These are phyloP conservation scores for Hylaeus anthracinus DNA, from an alignment of 1,140 invertebrate genomes.

Conservation along the genomic window DNA sequence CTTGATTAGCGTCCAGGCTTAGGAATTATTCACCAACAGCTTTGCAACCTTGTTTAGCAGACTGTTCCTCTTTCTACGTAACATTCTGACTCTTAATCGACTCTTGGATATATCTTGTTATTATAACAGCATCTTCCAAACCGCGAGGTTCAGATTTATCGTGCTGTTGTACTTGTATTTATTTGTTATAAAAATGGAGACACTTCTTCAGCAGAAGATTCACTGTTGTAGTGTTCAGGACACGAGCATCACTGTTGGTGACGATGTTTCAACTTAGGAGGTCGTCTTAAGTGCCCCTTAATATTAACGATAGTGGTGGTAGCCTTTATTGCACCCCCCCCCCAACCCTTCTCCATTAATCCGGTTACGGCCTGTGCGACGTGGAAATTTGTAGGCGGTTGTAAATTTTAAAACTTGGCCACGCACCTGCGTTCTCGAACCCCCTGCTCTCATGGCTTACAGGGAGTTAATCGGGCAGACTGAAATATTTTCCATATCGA, in stretches of 20 bases:
- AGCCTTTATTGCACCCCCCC: conserved; percentile 54
- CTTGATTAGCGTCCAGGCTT: no score
- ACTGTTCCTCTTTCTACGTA: no score
- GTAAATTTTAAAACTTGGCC: conserved; percentile 67
- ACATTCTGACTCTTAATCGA: no score
- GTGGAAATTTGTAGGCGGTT: conserved; percentile 54
- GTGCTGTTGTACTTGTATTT: no score
- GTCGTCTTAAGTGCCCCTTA: conserved; percentile 57
- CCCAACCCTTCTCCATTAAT: conserved; percentile 44
- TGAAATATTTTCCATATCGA: conserved; percentile 36
- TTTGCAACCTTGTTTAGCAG: no score
- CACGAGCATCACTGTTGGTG: conserved; percentile 7
- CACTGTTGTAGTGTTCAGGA: neutral
- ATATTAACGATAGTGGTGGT: conserved; percentile 53
- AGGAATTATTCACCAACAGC: no score
- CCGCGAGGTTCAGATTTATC: no score
- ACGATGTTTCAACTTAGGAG: conserved; percentile 43
- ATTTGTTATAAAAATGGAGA: no score
- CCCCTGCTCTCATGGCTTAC: neutral
- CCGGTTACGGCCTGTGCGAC: conserved; percentile 38
- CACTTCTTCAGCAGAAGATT: neutral
- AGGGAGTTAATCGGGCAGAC: conserved; percentile 37
- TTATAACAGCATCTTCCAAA: no score
- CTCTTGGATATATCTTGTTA: no score
- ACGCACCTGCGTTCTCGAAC: conserved; percentile 54